These are phyloP conservation scores for Watsonalla binaria DNA, from an alignment of 2,888 invertebrate species.

Conservation along the genomic window DNA sequence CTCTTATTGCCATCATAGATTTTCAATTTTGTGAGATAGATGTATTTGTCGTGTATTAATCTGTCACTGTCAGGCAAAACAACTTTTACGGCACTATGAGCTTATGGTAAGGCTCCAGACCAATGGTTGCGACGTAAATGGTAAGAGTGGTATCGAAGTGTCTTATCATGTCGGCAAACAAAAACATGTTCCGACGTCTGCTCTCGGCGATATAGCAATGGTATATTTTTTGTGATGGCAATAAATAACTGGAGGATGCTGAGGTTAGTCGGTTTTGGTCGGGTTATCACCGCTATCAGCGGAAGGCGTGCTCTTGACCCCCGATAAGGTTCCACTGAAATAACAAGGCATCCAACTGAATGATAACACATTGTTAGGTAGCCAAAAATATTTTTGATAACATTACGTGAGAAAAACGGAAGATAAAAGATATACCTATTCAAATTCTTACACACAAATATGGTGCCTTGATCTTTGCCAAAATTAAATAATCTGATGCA, in stretches of 20 bases:
- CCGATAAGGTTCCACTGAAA: constrained; percentile 56
- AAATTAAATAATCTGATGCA: too few relatives aligned
- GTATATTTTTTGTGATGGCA: constrained; percentile 35
- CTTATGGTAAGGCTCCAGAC: neutral
- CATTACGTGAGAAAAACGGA: too few relatives aligned
- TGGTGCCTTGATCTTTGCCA: too few relatives aligned
- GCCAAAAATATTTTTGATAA: too few relatives aligned
- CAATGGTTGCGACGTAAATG: constrained; percentile 21
- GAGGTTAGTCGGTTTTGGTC: constrained; percentile 37
- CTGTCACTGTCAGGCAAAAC: too few relatives aligned
- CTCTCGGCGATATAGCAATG: constrained; percentile 27
- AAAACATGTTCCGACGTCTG: constrained; percentile 37
- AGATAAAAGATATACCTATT: too few relatives aligned
- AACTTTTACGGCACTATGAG: too few relatives aligned
- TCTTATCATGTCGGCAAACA: constrained; percentile 48
- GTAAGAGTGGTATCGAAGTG: constrained; percentile 24
- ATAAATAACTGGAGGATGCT: constrained; percentile 63
- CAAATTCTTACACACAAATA: too few relatives aligned
- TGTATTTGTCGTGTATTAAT: too few relatives aligned
- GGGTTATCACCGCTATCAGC: constrained; percentile 50
- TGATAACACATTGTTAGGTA: constrained; percentile 24
- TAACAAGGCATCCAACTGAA: constrained; percentile 30
- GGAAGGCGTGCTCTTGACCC: constrained; percentile 76
- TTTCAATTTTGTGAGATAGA: too few relatives aligned
- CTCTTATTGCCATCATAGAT: too few relatives aligned